These are phyloP conservation scores for Gibbula magus DNA, from an alignment of 2,888 invertebrate genomes.

Conservation along the genomic window DNA sequence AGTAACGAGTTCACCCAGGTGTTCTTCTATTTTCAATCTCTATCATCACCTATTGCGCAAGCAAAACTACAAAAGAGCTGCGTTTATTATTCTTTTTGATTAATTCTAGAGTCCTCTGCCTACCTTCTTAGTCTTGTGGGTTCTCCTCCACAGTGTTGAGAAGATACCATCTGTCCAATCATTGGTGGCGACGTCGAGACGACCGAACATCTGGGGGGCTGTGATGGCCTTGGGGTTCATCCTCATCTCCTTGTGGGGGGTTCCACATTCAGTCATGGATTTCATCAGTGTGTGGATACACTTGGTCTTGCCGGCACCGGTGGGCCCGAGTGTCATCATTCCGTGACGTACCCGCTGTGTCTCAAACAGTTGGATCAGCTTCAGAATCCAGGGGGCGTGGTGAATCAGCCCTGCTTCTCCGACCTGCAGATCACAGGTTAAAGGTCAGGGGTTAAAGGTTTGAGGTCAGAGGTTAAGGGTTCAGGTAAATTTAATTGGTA, in stretches of 20 bases:
- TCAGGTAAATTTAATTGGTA: no score
- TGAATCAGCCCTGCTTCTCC: slow-evolving; percentile 83
- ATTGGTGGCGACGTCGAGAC: slow-evolving; percentile 96
- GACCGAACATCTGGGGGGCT: slow-evolving; percentile 97
- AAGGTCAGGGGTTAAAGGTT: neutral
- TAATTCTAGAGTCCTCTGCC: neutral
- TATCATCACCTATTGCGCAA: no score
- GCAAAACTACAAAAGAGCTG: no score
- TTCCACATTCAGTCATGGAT: slow-evolving; percentile 89
- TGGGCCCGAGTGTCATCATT: slow-evolving; percentile 76
- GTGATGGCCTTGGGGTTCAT: slow-evolving; percentile 99
- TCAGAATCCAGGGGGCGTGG: slow-evolving; percentile 96
- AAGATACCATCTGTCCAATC: slow-evolving; percentile 99
- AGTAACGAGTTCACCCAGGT: no score
- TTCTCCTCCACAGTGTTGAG: slow-evolving; percentile 96
- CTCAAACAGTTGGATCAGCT: slow-evolving; percentile 88
- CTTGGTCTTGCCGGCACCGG: slow-evolving; percentile 83
- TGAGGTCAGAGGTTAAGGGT: no score
- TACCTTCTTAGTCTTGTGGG: slow-evolving; percentile 88
- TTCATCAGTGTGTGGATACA: slow-evolving; percentile 93
- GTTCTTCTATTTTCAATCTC: no score
- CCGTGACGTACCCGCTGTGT: slow-evolving; percentile 76
- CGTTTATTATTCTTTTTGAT: no score
- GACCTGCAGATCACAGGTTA: slow-evolving; percentile 56
- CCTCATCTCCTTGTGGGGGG: slow-evolving; percentile 93